Base-by-base conservation (phyloP, 2,797 vertebrate genomes). In the Cirrhinus molitorella region DNA sequence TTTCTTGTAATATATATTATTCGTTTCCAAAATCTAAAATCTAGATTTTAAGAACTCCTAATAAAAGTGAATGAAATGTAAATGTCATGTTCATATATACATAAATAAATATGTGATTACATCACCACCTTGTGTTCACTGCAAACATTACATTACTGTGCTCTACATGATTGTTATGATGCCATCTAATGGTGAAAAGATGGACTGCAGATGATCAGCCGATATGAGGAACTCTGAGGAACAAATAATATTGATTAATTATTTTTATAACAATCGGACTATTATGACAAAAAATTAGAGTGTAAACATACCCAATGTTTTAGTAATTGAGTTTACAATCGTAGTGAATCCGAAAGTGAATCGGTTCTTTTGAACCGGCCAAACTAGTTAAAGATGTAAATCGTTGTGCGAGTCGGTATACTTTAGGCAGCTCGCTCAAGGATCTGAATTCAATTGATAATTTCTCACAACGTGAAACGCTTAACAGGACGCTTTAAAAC, bases 111-210 rank as follows among this genome's bases (percentile, higher is more conserved):
- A 21, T 28, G 51, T 68, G 28, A n/a, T 71, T 70, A 70, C 28
- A 81, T 61, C 25, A 21, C 85, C 68, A 67, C 57, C 43, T 86
- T 67, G 70, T 61, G 61, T 53, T 67, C 61, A 75, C 16, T 68
- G n/a, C 4, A 43, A 28, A 59, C 19, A 71, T 43, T 28, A 17
- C 47, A n/a, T 57, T 34, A 19, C 34, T 23, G 11, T 45, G 5
- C n/a, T 43, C 5, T 28, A 17, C 31, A 31, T n/a, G n/a, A n/a
- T n/a, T n/a, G n/a, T 25, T 68, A 37, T 45, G 14, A 49, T 31
- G 57, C 43, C 53, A 82, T 66, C 84, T 78, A 53, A 16, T 12
- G 79, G 34, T 47, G 5, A 49, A 68, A n/a, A 51, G 61, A 4
- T 34, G 14, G 73, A 55, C 25, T 49, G 37, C 73, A 63, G 37